Evolutionary conservation across 1,140 invertebrate species (phyloP), one percentile per base, ranked within the genome.

Genomic region (Drosophila oshimai): DNA sequence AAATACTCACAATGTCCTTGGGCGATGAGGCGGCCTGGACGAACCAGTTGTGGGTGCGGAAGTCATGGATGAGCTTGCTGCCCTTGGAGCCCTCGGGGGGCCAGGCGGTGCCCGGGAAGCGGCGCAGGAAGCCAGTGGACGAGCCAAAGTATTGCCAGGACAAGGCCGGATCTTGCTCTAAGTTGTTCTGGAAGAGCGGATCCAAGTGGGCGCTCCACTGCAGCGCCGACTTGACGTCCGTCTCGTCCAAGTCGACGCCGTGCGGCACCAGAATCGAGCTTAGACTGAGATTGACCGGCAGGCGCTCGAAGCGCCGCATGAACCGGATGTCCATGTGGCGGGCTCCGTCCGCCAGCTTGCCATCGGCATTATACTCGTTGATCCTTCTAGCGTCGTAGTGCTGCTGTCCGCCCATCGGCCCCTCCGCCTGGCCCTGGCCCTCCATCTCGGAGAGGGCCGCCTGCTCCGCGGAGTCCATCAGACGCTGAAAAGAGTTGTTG

Each of bases 131-230:
- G 28, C 98, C 98, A 1, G 94, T 93, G 29, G 96, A 95, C 45
- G 97, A 98, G 46, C 98, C 98, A 92, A 98, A 99, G 92, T 98
- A 99, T 92, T 99, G 98, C 98, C 97, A 99, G 13, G 97, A 96
- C 4, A 99, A 93, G 0, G 96, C 94, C 0, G 96, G 95, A 93
- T 99, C 97, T 77, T 95, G 95, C 89, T 98, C 95, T 80, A 97
- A 96, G 92, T 99, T 99, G 90, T 97, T 96, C 65, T 95, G 94
- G 91, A 99, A 99, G 45, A 97, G 93, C 29, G 95, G 94, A 92
- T 98, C 97, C 78, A 99, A 93, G 72, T 95, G 94, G 67, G 96
- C 95, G 31, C 97, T 98, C 98, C 98, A 99, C 84, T 96, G 95
- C 80, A 99, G 95, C 18, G 96, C 96, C 87, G 97, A 95, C 58